Percentiles rank a stretch among this genome's conserved stretches.
Evolutionary conservation across 2,888 invertebrate species (phyloP).

Genomic region (Calephelis perditalis): DNA sequence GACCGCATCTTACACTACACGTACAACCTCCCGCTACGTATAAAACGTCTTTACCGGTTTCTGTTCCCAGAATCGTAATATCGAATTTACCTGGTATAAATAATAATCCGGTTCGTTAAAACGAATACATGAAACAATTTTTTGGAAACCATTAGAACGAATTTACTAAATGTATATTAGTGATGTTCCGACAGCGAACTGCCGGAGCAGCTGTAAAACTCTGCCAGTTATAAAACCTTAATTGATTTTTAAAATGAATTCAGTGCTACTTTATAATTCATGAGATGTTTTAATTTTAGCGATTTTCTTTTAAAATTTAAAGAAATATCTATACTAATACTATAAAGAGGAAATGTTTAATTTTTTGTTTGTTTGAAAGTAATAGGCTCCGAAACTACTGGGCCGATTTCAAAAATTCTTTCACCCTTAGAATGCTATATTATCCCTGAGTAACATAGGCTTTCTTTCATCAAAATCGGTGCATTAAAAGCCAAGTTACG

Average conservation of each 20-base stretch:
- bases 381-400: too few relatives aligned
- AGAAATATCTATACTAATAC: too few relatives aligned
- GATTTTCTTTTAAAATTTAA: too few relatives aligned
- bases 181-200: not conserved
- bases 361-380: too few relatives aligned
- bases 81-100: slow-evolving; percentile 8
- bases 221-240: slow-evolving; percentile 5
- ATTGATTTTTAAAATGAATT: slow-evolving; percentile 3
- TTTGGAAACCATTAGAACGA: slow-evolving; percentile 5
- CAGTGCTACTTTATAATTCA: too few relatives aligned
- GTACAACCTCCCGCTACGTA: slow-evolving; percentile 5
- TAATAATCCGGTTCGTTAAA: slow-evolving; percentile 10
- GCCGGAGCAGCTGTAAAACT: not conserved
- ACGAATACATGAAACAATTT: slow-evolving; percentile 8
- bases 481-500: too few relatives aligned
- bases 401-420: too few relatives aligned
- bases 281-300: too few relatives aligned
- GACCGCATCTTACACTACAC: slow-evolving; percentile 1
- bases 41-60: slow-evolving; percentile 20
- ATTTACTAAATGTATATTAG: slow-evolving; percentile 6
- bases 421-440: too few relatives aligned
- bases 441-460: too few relatives aligned
- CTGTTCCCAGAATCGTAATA: slow-evolving; percentile 23
- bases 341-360: too few relatives aligned
- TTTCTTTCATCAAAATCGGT: too few relatives aligned